A percentile compares a stretch with the other conserved stretches of the same genome.
These are phyloP conservation scores for Lacerta agilis DNA, from an alignment of 2,797 vertebrate genomes.

Conservation along the genomic window DNA sequence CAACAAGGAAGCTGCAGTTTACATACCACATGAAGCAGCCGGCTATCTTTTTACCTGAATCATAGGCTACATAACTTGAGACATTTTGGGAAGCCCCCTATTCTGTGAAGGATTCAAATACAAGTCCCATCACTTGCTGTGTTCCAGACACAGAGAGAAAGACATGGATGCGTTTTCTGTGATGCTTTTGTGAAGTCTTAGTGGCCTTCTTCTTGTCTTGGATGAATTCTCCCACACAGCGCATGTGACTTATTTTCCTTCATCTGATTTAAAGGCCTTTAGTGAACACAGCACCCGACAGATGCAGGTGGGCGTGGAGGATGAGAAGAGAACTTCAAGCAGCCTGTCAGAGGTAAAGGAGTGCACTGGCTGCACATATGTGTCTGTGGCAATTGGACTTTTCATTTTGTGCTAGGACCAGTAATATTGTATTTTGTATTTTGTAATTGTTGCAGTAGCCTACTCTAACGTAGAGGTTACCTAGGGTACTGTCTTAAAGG, in stretches of 20 bases:
- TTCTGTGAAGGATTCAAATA: slow-evolving; percentile 66
- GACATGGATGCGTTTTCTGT: not conserved
- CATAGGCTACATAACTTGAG: slow-evolving; percentile 65
- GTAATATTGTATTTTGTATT: not conserved
- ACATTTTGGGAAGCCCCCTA: slow-evolving; percentile 73
- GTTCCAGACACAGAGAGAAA: not conserved
- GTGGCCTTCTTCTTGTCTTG: not conserved
- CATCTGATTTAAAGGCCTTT: slow-evolving; percentile 61
- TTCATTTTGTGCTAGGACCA: not conserved
- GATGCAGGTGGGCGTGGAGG: slow-evolving; percentile 27
- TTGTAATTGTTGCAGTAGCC: not conserved
- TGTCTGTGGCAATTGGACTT: not conserved
- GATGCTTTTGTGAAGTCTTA: not conserved
- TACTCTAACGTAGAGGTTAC: too few species aligned
- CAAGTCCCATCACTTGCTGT: slow-evolving; percentile 38
- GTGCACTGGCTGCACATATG: not conserved
- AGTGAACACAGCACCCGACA: slow-evolving; percentile 32
- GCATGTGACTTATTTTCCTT: slow-evolving; percentile 8
- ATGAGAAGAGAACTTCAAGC: slow-evolving; percentile 39
- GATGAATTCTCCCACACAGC: not conserved
- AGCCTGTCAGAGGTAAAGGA: slow-evolving; percentile 68
- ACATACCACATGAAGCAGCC: slow-evolving; percentile 41
- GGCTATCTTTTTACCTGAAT: slow-evolving; percentile 63
- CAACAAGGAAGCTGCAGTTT: slow-evolving; percentile 62
- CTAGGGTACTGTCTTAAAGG: too few species aligned